Percentiles rank a stretch among this genome's conserved stretches.
Evolutionary conservation across 2,113 vertebrate genomes (phyloP).

Genomic region (Tonatia bakeri): DNA sequence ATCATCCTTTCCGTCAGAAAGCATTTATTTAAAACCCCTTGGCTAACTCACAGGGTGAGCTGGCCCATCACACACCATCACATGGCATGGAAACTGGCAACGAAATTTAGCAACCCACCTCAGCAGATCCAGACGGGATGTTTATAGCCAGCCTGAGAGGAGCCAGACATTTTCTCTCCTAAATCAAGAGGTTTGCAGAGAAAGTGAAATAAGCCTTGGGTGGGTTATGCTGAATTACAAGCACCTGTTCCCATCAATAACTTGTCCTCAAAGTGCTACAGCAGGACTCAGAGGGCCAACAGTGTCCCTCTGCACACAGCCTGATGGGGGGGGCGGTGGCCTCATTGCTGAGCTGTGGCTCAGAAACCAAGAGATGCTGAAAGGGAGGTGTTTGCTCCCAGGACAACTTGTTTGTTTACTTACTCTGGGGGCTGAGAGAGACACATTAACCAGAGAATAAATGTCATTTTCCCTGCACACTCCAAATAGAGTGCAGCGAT

Average conservation of each 20-base stretch:
- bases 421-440: background rate
- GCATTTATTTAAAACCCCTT: slow-evolving; percentile 81
- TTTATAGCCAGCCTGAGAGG: slow-evolving; percentile 51
- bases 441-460: background rate
- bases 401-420: slow-evolving; percentile 48
- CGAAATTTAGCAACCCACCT: slow-evolving; percentile 81
- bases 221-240: slow-evolving; percentile 28
- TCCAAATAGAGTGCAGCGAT: fast-evolving
- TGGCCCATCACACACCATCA: slow-evolving; percentile 78
- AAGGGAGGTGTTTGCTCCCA: slow-evolving; percentile 1
- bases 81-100: slow-evolving; percentile 77
- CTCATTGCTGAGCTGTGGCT: background rate
- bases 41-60: slow-evolving; percentile 77
- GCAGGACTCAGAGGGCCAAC: background rate
- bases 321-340: background rate
- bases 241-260: slow-evolving; percentile 58
- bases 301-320: background rate
- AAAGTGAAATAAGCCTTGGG: slow-evolving; percentile 27
- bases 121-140: slow-evolving; percentile 53
- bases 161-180: slow-evolving; percentile 47
- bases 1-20: slow-evolving; percentile 81
- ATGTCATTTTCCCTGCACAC: background rate
- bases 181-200: slow-evolving; percentile 52
- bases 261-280: background rate
- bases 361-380: background rate